These are phyloP conservation scores for Macrosiphum euphorbiae DNA, from an alignment of 2,888 invertebrate species.

Conservation along the genomic window DNA sequence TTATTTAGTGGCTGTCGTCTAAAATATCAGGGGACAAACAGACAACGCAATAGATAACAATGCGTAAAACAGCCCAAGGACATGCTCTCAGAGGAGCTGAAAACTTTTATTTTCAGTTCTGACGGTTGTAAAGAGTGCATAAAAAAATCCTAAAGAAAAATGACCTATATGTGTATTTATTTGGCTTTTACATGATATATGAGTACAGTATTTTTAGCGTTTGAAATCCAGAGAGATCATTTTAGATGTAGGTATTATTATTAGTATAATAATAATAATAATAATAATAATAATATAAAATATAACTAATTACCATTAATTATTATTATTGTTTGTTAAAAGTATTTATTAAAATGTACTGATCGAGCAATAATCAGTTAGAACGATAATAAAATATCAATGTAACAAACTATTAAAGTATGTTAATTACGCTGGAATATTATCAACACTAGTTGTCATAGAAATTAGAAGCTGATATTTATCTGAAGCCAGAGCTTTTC, in stretches of 20 bases:
- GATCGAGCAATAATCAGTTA: neutral
- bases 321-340: neutral
- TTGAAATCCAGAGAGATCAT: neutral
- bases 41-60: neutral
- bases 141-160: neutral
- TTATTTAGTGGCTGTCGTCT: neutral
- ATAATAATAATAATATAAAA: neutral
- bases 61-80: neutral
- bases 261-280: too few relatives aligned
- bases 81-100: neutral
- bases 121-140: neutral
- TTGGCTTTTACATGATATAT: neutral
- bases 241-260: neutral
- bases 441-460: neutral
- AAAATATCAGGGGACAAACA: neutral
- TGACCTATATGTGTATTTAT: neutral
- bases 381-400: neutral
- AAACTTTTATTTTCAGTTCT: neutral
- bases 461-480: neutral
- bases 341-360: neutral
- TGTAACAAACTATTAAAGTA: neutral
- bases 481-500: neutral
- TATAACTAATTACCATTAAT: neutral
- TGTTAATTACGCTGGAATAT: neutral
- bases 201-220: neutral